Evolutionary conservation across 1,140 invertebrate genomes (phyloP), one percentile per base, ranked within the genome.

Genomic region (Elymnias hypermnestra): DNA sequence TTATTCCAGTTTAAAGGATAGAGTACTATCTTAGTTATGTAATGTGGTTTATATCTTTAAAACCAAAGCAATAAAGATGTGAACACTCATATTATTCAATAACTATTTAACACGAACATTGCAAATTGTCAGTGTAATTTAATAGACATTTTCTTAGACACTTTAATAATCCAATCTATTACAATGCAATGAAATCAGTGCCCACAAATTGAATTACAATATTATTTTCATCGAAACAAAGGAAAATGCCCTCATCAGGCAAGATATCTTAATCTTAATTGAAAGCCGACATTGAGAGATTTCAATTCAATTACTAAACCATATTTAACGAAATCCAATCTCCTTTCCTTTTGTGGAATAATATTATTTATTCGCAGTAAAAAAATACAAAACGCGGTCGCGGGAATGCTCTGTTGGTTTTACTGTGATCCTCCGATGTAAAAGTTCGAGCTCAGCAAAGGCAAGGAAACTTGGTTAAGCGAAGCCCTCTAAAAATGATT

Each of bases 261-360:
- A 70, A 58, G 51, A 72, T 78, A 77, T 78, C 65, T 82, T 70
- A 81, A 77, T 71, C 72, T 85, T 83, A 85, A 85, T 85, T 85
- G 82, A 82, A 85, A 62, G 70, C 72, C 77, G 82, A 83, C 82
- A 83, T 85, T 83, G 79, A 85, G 71, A 85, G 82, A 83, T 85
- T 85, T 85, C 82, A 85, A 85, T 85, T 85, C 82, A 85, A 85
- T 85, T 85, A 85, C 77, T 83, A 85, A 83, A 82, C 73, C 82
- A 85, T 82, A 83, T 85, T 85, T 83, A 85, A 82, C 82, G 82
- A 85, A 85, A 85, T 82, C 77, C 78, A 83, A 85, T 85, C 82
- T 75, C 77, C 77, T 76, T 76, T 82, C 69, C 78, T 71, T n/a
- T 73, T 55, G 71, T 68, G 68, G 67, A 83, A 85, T 82, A 85